Evolutionary conservation across 2,888 invertebrate genomes (phyloP).

Genomic region (Philopedon plagiatum): DNA sequence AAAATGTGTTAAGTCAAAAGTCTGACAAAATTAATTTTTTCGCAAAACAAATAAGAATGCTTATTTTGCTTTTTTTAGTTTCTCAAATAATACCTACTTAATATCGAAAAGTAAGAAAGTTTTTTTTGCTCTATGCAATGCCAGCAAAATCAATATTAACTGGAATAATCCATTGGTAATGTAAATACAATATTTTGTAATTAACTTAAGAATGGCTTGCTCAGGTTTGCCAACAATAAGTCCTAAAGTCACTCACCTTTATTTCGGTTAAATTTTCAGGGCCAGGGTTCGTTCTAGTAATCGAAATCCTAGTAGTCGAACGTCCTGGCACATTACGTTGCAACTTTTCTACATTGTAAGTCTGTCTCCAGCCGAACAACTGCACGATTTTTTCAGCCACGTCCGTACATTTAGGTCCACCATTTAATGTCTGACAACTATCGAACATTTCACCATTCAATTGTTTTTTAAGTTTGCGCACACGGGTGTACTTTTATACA

Average conservation of each 20-base stretch:
- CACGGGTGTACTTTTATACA: not conserved
- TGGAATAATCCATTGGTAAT: too few species aligned
- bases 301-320: slow-evolving; percentile 70
- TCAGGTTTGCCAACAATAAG: too few species aligned
- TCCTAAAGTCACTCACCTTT: slow-evolving; percentile 5
- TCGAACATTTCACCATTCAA: slow-evolving; percentile 60
- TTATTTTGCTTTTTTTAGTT: too few species aligned
- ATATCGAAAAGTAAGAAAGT: too few species aligned
- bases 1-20: too few species aligned
- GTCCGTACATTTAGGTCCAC: slow-evolving; percentile 78
- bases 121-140: too few species aligned
- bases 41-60: too few species aligned
- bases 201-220: too few species aligned
- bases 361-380: slow-evolving; percentile 85
- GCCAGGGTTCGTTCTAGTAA: slow-evolving; percentile 65
- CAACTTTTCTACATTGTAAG: slow-evolving; percentile 84
- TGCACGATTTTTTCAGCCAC: slow-evolving; percentile 84
- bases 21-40: too few species aligned
- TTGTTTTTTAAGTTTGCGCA: slow-evolving; percentile 1
- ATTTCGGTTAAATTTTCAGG: slow-evolving; percentile 40
- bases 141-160: too few species aligned
- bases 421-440: slow-evolving; percentile 62
- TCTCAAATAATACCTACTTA: too few species aligned
- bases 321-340: slow-evolving; percentile 74
- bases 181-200: too few species aligned